These are phyloP conservation scores for Spheniscus humboldti DNA, from an alignment of 2,797 vertebrate genomes.

Conservation along the genomic window DNA sequence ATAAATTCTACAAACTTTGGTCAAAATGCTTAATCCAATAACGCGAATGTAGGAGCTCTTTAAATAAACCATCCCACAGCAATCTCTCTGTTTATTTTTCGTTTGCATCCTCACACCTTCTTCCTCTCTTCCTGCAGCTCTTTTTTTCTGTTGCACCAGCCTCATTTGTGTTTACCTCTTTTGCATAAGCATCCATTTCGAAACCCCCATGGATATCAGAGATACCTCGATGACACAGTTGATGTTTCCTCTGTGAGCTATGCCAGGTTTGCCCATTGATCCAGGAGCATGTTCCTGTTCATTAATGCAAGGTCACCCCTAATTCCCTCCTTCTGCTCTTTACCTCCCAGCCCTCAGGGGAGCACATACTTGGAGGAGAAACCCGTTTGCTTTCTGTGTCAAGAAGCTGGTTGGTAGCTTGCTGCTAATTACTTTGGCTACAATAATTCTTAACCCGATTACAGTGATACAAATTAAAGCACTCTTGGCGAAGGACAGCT, in stretches of 20 bases:
- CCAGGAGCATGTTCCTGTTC: constrained; percentile 51
- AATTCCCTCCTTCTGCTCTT: constrained; percentile 60
- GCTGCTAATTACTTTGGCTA: constrained; percentile 73
- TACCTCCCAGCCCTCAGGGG: constrained; percentile 54
- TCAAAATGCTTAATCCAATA: constrained; percentile 65
- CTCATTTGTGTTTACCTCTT: constrained; percentile 50
- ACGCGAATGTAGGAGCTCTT: constrained; percentile 31
- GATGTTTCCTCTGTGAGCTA: constrained; percentile 49
- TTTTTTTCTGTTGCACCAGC: constrained; percentile 6
- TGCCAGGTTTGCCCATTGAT: constrained; percentile 67
- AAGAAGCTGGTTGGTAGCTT: constrained; percentile 65
- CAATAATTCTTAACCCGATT: constrained; percentile 71
- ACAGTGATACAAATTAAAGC: constrained; percentile 68
- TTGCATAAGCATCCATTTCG: constrained; percentile 53
- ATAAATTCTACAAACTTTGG: constrained; percentile 63
- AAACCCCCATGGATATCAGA: constrained; percentile 58
- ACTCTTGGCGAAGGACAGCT: constrained; percentile 46
- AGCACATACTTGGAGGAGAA: constrained; percentile 59
- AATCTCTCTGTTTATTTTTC: constrained; percentile 44
- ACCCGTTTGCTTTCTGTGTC: constrained; percentile 56
- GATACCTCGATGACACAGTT: constrained; percentile 58
- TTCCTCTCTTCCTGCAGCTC: constrained; percentile 19
- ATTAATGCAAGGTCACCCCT: constrained; percentile 72
- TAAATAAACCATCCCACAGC: constrained; percentile 30
- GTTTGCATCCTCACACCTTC: constrained; percentile 22